Evolutionary conservation across 2,797 vertebrate genomes (phyloP), one percentile per base, ranked within the genome.

Genomic region (Chelon auratus): DNA sequence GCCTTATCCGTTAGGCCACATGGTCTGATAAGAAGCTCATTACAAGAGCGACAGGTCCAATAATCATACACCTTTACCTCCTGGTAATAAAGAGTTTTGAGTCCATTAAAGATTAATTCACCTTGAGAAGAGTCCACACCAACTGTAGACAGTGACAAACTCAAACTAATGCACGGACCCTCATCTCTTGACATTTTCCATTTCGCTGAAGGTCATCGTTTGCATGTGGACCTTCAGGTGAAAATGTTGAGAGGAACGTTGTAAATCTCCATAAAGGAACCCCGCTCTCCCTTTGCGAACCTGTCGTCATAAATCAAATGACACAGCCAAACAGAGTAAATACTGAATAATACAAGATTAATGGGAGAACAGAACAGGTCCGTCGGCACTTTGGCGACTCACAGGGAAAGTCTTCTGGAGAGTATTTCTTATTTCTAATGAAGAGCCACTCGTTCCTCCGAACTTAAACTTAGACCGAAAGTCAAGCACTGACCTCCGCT

Each of bases 401-500:
- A 14, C 30, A 8, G 30, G 30, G 30, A 26, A 26, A 26, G 24
- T 26, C 24, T 26, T 26, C 24, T 26, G 24, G 24, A 26, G 3
- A 26, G 24, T 26, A 26, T 26, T 26, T 26, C 20, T 43, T 26
- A 26, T 26, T 26, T 26, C 20, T 43, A 60, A 76, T 65, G 69
- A 82, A 12, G 42, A n/a, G 12, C 58, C 61, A 40, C 18, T 59
- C 9, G 22, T 62, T 59, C 33, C 39, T 70, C 43, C 72, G 61
- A 76, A 62, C 30, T 61, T 40, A 58, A 36, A 55, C n/a, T 61
- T 7, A 37, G 30, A 33, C 30, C 30, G 30, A 33, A 33, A 33
- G 24, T 69, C 68, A 55, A 65, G 56, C 30, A 18, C n/a, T 77
- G 84, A 89, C 74, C 85, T 80, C 73, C 4, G 24, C 55, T 62